A percentile compares a stretch with the other conserved stretches of the same genome.
phyloP scores from a whole-genome alignment of 2,113 vertebrate genomes.

The Xiphorhynchus elegans region DNA sequence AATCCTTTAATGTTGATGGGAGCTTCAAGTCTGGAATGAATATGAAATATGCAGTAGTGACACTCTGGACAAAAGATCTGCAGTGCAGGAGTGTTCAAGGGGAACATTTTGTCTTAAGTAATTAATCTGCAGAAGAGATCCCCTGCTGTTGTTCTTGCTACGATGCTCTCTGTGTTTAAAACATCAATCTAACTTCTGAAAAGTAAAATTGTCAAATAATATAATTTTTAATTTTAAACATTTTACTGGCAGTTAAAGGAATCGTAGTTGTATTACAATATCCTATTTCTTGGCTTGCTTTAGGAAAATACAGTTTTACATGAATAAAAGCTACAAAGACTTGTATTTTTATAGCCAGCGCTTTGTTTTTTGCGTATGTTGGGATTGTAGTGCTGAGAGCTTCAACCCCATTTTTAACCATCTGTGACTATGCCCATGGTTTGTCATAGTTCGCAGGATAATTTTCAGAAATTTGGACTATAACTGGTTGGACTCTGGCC shows the following conservation, averaged over 20 bases:
- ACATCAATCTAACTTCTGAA: constrained; percentile 55
- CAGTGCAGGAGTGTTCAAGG: constrained; percentile 69
- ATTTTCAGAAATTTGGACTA: constrained; percentile 62
- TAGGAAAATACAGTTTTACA: constrained; percentile 1
- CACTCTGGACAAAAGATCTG: constrained; percentile 69
- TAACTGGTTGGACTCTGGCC: constrained; percentile 65
- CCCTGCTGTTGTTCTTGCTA: constrained; percentile 64
- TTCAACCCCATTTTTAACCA: constrained; percentile 56
- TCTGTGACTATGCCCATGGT: constrained; percentile 35
- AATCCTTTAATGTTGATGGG: constrained; percentile 54
- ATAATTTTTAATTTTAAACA: constrained; percentile 46
- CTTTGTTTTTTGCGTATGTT: neutral
- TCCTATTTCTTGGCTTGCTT: constrained; percentile 28
- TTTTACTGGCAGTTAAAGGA: constrained; percentile 34
- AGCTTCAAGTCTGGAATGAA: constrained; percentile 56
- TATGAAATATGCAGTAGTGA: constrained; percentile 56
- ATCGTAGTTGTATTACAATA: constrained; percentile 30
- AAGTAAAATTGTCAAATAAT: constrained; percentile 64
- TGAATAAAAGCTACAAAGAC: neutral
- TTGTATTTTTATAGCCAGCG: neutral
- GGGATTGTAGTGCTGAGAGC: neutral
- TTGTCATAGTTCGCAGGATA: constrained; percentile 54
- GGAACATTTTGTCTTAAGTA: constrained; percentile 67
- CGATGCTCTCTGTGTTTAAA: constrained; percentile 58
- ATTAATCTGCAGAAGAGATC: constrained; percentile 71